Percentiles rank a stretch among this genome's conserved stretches.
Evolutionary conservation across 2,113 vertebrate genomes (phyloP).

Genomic region (Phrynocephalus versicolor): DNA sequence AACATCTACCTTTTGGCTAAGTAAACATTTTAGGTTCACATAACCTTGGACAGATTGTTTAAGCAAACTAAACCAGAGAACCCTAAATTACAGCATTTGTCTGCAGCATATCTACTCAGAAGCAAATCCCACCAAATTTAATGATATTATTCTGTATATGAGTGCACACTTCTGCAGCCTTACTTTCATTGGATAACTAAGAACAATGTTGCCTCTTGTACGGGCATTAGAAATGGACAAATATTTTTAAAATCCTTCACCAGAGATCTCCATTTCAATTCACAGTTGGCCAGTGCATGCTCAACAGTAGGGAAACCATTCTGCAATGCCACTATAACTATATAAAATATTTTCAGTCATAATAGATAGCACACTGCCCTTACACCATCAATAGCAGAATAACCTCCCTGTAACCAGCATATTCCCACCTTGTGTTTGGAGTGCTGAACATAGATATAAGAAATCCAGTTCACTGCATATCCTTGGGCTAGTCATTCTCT

Average conservation of each 20-base stretch:
- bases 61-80: background rate
- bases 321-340: background rate
- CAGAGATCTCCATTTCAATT: background rate
- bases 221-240: too few species aligned
- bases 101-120: background rate
- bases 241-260: too few species aligned
- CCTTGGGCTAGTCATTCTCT: background rate
- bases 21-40: constrained; percentile 8
- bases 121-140: background rate
- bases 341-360: background rate
- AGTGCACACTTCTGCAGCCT: background rate
- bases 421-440: background rate
- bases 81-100: background rate
- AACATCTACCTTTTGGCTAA: constrained; percentile 9
- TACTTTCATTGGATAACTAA: background rate
- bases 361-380: background rate
- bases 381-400: background rate
- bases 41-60: constrained; percentile 31
- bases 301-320: background rate
- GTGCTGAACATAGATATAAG: background rate
- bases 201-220: background rate
- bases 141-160: background rate
- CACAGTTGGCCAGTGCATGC: background rate
- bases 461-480: background rate
- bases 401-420: background rate